Evolutionary conservation across 2,113 vertebrate genomes (phyloP), one percentile per base, ranked within the genome.

Genomic region (Perca flavescens): DNA sequence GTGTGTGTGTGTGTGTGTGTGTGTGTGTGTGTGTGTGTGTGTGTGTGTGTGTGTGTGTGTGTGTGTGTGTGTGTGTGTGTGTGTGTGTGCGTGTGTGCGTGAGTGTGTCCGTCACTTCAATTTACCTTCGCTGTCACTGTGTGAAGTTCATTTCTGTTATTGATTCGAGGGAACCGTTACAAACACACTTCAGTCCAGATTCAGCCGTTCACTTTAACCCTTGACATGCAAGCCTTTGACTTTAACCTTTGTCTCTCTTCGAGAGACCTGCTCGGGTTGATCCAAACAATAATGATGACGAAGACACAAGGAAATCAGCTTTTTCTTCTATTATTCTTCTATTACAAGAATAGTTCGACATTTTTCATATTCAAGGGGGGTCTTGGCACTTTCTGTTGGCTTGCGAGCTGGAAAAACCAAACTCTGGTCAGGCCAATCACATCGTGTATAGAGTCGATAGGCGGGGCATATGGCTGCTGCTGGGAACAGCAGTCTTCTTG

Each of bases 61-160:
- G 31, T 31, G 31, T 31, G 3, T 31, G 31, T 31, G 31, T 31
- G 31, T 31, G 31, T 31, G 31, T 3, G 31, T 31, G 31, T 31
- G 31, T 31, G 31, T 31, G 31, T 56, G 64, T 74, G 66, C 4
- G 31, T 3, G 31, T 31, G 31, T 3, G 31, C 4, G 31, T 31
- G 31, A 43, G 64, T 74, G 66, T 9, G 36, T 40, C 36, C 1
- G 36, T 40, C 85, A 75, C 75, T 15, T 57, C 72, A 34, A 56
- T 85, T 88, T 75, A 82, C 79, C 68, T 49, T 62, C 80, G 25
- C 76, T 80, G 63, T 84, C 74, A 63, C 74, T 67, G 14, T 22
- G 66, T 52, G 64, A 53, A 64, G 77, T 74, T 77, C 34, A 76
- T 86, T 61, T 80, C 68, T 74, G 31, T 36, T 80, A 73, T 79